Base-by-base conservation (phyloP, 2,797 vertebrate genomes). In the Ciconia nigra region DNA sequence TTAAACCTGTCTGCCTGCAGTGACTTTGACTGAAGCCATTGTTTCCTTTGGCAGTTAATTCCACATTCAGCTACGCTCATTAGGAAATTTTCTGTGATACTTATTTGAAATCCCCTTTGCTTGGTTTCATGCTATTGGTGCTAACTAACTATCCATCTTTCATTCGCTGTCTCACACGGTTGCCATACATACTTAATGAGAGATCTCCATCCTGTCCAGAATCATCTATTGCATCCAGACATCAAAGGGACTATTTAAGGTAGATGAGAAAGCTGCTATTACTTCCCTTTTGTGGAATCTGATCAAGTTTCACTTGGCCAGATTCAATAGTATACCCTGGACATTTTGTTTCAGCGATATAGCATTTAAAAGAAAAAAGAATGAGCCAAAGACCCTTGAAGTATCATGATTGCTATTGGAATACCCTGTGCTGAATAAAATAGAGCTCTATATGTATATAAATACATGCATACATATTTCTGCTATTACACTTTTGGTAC, bases 81-180 rank as follows among this genome's bases (percentile, higher is more conserved):
- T 59, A 52, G 33, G 28, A 81, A 61, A 61, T 54, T 46, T 91
- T 25, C 42, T 83, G 41, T 74, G 26, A 31, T 76, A 41, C 8
- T 54, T 46, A 13, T 22, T 25, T 54, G 18, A 85, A 78, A 46
- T 52, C 16, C 62, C 11, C 37, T 89, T 71, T 57, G 15, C 20
- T 88, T 55, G 19, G 1, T 81, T 88, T 83, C 37, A 10, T 59
- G 26, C 29, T 51, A 1, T 29, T 83, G 39, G 10, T 3, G 8
- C 12, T 72, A 33, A 17, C 4, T 57, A 44, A 22, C 15, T 55
- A 13, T 11, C 55, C 13, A 4, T 31, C 7, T 58, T 18, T 71
- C 24, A 5, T 9, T 69, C 0, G 0, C 24, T 54, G 3, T 76
- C n/a, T 66, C 42, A 28, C 5, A 13, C 5, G 4, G 7, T 20